Evolutionary conservation across 2,888 invertebrate species (phyloP).

Genomic region (Serripes groenlandicus): DNA sequence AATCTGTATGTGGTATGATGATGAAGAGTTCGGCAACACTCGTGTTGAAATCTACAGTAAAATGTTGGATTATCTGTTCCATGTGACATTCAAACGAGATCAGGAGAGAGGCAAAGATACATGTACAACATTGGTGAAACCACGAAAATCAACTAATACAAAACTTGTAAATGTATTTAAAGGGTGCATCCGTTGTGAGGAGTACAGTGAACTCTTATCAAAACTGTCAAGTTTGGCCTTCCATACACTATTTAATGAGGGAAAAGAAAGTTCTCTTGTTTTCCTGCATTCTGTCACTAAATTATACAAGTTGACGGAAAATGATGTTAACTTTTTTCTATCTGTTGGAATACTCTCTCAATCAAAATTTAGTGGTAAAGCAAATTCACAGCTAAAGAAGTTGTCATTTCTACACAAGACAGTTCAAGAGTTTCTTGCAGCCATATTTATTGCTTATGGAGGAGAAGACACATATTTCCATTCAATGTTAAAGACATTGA

Average conservation of each 20-base stretch:
- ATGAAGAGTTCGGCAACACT: slow-evolving; percentile 3
- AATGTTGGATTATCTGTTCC: slow-evolving; percentile 28
- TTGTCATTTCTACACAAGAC: slow-evolving; percentile 28
- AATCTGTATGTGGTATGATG: slow-evolving; percentile 34
- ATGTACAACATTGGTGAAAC: no score
- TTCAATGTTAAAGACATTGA: not conserved
- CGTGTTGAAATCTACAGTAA: slow-evolving; percentile 23
- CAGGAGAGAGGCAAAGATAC: no score
- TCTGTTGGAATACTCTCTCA: slow-evolving; percentile 22
- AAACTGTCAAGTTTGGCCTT: slow-evolving; percentile 6
- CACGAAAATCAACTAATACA: no score
- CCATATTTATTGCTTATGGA: not conserved
- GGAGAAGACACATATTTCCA: not conserved
- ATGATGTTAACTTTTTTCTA: slow-evolving; percentile 1
- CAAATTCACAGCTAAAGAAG: not conserved
- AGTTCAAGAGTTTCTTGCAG: slow-evolving; percentile 29
- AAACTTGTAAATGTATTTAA: not conserved
- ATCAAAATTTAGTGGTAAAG: not conserved
- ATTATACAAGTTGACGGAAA: slow-evolving; percentile 3
- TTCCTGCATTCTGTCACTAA: not conserved
- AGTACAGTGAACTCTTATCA: not conserved
- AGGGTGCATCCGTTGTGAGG: not conserved
- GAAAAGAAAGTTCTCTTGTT: not conserved
- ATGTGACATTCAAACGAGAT: not conserved
- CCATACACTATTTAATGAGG: slow-evolving; percentile 5